These are phyloP conservation scores for Scaptodrosophila lebanonensis DNA, from an alignment of 1,140 invertebrate species.

Conservation along the genomic window DNA sequence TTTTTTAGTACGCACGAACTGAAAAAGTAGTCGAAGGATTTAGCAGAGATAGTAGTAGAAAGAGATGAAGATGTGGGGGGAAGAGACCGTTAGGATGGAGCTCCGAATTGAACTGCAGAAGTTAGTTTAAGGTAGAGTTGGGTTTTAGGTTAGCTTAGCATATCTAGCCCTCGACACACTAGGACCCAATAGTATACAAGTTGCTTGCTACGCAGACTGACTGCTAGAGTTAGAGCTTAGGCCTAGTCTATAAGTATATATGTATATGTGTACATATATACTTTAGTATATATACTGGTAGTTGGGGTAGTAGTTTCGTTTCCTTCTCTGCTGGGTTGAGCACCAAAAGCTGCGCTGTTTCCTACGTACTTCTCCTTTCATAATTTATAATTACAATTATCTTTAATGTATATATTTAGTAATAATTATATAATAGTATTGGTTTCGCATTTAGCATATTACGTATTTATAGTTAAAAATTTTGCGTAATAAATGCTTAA, in stretches of 20 bases:
- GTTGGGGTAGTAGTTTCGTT: conserved; percentile 23
- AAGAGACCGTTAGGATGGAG: conserved; percentile 14
- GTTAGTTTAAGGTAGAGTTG: conserved; percentile 36
- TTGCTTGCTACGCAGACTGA: background rate
- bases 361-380: conserved; percentile 23
- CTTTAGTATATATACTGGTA: too few species aligned
- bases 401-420: conserved; percentile 44
- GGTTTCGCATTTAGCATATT: conserved; percentile 55
- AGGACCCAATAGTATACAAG: conserved; percentile 59
- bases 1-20: conserved; percentile 62
- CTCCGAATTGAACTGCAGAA: conserved; percentile 33
- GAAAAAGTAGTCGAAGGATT: conserved; percentile 50
- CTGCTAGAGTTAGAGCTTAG: conserved; percentile 9
- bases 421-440: conserved; percentile 33
- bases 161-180: conserved; percentile 34
- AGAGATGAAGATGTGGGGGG: conserved; percentile 22
- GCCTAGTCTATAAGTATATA: conserved; percentile 17
- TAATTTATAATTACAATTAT: conserved; percentile 24
- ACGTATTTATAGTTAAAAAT: conserved; percentile 58
- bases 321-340: conserved; percentile 30
- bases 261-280: conserved; percentile 26
- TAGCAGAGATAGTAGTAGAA: conserved; percentile 43
- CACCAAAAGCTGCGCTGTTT: conserved; percentile 49
- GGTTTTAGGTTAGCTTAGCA: conserved; percentile 40
- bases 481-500: conserved; percentile 73